A percentile compares a stretch with the other conserved stretches of the same genome.
phyloP scores from a whole-genome alignment of 2,113 vertebrate species.

The Scalopus aquaticus region DNA sequence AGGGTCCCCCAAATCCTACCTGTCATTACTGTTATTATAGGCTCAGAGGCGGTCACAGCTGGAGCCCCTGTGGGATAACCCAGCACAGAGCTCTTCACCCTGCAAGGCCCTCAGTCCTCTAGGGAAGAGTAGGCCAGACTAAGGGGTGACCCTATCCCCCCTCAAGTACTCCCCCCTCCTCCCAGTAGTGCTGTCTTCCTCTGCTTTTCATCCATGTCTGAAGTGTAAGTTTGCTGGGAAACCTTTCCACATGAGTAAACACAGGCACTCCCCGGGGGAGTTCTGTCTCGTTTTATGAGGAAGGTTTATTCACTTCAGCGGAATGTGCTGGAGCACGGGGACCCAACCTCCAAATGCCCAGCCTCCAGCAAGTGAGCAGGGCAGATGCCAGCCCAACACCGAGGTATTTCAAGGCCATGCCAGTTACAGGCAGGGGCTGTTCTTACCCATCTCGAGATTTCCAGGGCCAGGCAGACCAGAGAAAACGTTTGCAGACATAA shows the following conservation, averaged over 20 bases:
- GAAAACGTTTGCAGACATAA: neutral
- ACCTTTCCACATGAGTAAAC: neutral
- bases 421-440: neutral
- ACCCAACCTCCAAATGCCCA: neutral
- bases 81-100: neutral
- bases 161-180: neutral
- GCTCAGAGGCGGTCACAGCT: neutral
- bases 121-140: neutral
- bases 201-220: neutral
- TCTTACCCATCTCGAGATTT: neutral
- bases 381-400: neutral
- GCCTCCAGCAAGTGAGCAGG: neutral
- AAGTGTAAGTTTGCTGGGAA: neutral
- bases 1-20: neutral
- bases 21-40: neutral
- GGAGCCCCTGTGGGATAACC: neutral
- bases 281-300: neutral
- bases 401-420: neutral
- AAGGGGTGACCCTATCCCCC: neutral
- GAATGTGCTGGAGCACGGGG: neutral
- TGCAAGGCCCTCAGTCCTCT: neutral
- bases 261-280: neutral
- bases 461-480: neutral
- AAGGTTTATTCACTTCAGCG: neutral
- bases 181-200: neutral